phyloP scores from a whole-genome alignment of 2,888 invertebrate genomes.

The Pteria penguin region DNA sequence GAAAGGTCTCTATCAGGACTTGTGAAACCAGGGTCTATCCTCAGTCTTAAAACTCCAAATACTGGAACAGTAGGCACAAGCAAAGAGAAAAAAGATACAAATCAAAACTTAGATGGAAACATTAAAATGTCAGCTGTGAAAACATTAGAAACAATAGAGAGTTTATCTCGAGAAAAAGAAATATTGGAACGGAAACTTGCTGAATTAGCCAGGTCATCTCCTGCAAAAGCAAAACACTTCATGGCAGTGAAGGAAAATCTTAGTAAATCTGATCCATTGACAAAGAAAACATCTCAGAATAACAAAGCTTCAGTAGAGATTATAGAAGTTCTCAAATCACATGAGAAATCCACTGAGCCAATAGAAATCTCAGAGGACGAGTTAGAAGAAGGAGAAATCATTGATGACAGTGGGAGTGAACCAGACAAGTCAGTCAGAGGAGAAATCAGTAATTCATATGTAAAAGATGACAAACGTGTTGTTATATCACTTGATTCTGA shows the following conservation, averaged over 20 bases:
- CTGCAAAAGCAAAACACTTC: background rate
- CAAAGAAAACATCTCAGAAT: too few relatives aligned
- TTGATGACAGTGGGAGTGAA: background rate
- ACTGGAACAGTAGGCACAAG: background rate
- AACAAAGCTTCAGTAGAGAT: too few relatives aligned
- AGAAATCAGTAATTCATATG: background rate
- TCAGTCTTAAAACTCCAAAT: too few relatives aligned
- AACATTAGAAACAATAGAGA: conserved; percentile 3
- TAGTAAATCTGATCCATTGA: background rate
- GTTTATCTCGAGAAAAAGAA: conserved; percentile 6
- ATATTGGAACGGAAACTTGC: background rate
- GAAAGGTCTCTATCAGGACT: too few relatives aligned
- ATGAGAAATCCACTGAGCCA: background rate
- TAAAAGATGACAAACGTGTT: conserved; percentile 2
- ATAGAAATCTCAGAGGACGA: conserved; percentile 27
- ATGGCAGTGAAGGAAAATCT: too few relatives aligned
- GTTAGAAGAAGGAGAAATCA: conserved; percentile 25
- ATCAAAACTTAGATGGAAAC: background rate
- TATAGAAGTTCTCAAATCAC: too few relatives aligned
- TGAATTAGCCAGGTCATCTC: background rate
- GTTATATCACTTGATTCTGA: conserved; percentile 6
- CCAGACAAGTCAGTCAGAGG: background rate
- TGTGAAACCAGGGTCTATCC: too few relatives aligned
- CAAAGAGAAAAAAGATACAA: background rate
- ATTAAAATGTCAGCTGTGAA: background rate